Evolutionary conservation across 2,888 invertebrate genomes (phyloP), one percentile per base, ranked within the genome.

Genomic region (Agrilus cyanescens): DNA sequence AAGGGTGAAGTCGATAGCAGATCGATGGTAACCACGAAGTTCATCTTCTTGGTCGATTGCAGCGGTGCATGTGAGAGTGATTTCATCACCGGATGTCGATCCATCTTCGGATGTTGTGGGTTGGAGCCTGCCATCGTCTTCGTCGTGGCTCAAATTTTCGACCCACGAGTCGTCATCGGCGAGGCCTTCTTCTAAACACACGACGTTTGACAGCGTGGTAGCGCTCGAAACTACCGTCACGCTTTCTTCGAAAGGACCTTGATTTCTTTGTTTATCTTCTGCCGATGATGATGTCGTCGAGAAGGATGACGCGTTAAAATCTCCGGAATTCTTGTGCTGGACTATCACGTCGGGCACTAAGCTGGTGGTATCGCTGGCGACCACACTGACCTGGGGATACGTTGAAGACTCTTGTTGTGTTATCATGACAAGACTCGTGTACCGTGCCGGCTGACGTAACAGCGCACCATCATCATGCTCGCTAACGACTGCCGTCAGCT

Each of bases 131-230:
- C 71, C 67, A 25, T 75, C 75, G 53, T 83, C 84, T 51, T 83
- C 84, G 57, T 83, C 83, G 62, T 84, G 81, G 56, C 85, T 85
- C 49, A 85, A 74, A 63, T 89, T 88, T 66, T 89, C 89, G 49
- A 89, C 88, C 89, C 89, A 89, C 47, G 88, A 88, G 63, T 90
- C 89, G 66, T 89, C 88, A 60, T 89, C 89, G 39, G 89, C 88
- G 44, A 88, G 70, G 50, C 87, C 88, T 68, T 89, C 88, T 66
- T 88, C 88, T 50, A 87, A 75, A 56, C 81, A 81, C 48, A 82
- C 77, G 41, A 79, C 78, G 39, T 80, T 79, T 51, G 80, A 80
- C 61, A 81, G 71, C 56, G 81, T 80, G 62, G 80, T 76, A 60
- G 73, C 74, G 58, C 80, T 79, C 56, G 80, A 80, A 60, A 80